Evolutionary conservation across 2,113 vertebrate genomes (phyloP), one percentile per base, ranked within the genome.

Genomic region (Laticauda colubrina): DNA sequence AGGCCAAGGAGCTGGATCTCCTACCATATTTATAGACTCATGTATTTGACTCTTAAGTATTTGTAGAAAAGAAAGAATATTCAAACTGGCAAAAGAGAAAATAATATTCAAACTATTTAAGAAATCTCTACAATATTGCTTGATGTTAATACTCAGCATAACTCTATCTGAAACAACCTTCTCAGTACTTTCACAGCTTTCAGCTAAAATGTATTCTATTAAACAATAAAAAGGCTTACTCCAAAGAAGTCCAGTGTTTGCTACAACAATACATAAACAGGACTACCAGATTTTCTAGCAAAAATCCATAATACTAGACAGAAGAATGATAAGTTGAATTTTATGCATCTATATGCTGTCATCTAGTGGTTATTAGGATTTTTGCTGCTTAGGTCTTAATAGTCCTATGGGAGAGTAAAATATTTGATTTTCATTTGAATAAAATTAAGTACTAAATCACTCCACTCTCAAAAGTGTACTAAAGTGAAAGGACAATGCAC

Each of bases 1-100:
- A 92, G 92, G 94, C 91, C 55, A 59, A 89, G 96, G 95, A 97
- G 95, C 96, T 96, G 96, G 96, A 94, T 96, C 95, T 97, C 93
- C 96, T 95, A 94, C 90, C 91, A 3, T 91, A 29, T 88, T 81
- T 94, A 89, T 91, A 90, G 94, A 57, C 89, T 88, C 88, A 48
- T 56, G 93, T 48, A 34, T 48, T 94, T 94, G 93, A 5, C 91
- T 91, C 94, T 0, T 85, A 55, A 81, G 86, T 3, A 55, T 34
- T 59, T 90, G 61, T 20, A 90, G 92, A 92, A 94, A 75, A 91
- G 88, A 81, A 81, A 43, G 18, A 81, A 81, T 81, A 43, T 81
- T 81, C 34, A 81, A 91, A 94, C 94, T 61, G 85, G 91, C 93
- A 89, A 93, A 92, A 93, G 75, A 91, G 87, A 75, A 48, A 93